These are phyloP conservation scores for Microcebus jonahi DNA, from an alignment of 2,113 vertebrate species.

Conservation along the genomic window DNA sequence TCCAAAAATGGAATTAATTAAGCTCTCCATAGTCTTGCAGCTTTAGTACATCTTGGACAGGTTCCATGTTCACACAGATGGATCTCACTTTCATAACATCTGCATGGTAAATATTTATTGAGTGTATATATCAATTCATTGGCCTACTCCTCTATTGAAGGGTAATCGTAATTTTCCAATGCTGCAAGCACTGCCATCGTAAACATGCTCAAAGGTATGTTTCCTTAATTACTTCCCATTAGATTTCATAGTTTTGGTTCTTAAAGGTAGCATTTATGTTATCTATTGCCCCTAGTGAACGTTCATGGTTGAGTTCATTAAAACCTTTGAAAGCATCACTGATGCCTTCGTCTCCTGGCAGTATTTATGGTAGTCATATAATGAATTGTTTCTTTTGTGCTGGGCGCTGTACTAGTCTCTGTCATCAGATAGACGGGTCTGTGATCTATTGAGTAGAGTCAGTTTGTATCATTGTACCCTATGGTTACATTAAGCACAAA, in stretches of 20 bases:
- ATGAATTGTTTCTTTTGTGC: neutral
- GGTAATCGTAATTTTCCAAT: neutral
- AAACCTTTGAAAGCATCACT: neutral
- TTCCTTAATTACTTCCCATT: conserved; percentile 7
- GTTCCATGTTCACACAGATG: neutral
- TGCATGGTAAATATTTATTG: neutral
- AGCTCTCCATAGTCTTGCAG: neutral
- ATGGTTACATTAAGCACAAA: neutral
- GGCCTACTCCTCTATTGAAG: neutral
- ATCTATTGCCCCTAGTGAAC: neutral
- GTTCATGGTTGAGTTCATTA: neutral
- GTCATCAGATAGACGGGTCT: neutral
- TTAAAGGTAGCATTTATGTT: neutral
- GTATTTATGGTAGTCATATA: neutral
- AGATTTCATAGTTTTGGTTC: neutral
- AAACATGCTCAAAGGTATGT: neutral
- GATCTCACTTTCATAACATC: neutral
- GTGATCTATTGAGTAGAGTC: neutral
- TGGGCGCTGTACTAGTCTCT: neutral
- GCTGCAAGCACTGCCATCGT: neutral
- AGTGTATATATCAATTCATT: neutral
- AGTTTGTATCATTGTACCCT: too few relatives aligned
- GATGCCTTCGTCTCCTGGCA: neutral
- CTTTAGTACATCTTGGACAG: neutral
- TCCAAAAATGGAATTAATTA: conserved; percentile 12